These are phyloP conservation scores for Ostrea edulis DNA, from an alignment of 1,140 invertebrate species.

Conservation along the genomic window DNA sequence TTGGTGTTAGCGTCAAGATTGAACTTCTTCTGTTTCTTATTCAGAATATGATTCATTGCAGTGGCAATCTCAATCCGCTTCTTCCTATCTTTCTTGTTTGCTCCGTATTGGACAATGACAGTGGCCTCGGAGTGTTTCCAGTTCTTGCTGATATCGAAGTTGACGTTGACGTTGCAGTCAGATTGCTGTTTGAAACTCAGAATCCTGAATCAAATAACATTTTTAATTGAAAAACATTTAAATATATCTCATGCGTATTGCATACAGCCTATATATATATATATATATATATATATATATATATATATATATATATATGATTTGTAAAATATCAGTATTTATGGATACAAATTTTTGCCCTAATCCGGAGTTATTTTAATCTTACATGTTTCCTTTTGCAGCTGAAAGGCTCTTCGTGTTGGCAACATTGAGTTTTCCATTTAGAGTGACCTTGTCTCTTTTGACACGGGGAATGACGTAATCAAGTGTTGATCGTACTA, in stretches of 20 bases:
- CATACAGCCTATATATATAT: background rate
- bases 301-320: no score
- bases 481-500: constrained; percentile 39
- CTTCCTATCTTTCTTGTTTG: constrained; percentile 54
- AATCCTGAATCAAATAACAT: constrained; percentile 39
- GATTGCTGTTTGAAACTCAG: constrained; percentile 46
- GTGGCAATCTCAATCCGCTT: constrained; percentile 48
- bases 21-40: constrained; percentile 28
- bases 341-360: no score
- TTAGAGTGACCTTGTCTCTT: constrained; percentile 53
- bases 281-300: no score
- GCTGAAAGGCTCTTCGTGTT: constrained; percentile 46
- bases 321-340: no score
- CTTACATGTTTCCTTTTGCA: constrained; percentile 50
- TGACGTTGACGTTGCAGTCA: constrained; percentile 45
- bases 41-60: constrained; percentile 11
- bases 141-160: constrained; percentile 52
- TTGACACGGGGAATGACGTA: constrained; percentile 51
- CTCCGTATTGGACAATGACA: constrained; percentile 49
- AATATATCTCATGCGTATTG: background rate
- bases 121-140: constrained; percentile 52
- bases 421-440: constrained; percentile 43
- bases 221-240: background rate
- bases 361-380: background rate
- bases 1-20: background rate